phyloP scores from a whole-genome alignment of 2,888 invertebrate species.

The Papilio protenor region DNA sequence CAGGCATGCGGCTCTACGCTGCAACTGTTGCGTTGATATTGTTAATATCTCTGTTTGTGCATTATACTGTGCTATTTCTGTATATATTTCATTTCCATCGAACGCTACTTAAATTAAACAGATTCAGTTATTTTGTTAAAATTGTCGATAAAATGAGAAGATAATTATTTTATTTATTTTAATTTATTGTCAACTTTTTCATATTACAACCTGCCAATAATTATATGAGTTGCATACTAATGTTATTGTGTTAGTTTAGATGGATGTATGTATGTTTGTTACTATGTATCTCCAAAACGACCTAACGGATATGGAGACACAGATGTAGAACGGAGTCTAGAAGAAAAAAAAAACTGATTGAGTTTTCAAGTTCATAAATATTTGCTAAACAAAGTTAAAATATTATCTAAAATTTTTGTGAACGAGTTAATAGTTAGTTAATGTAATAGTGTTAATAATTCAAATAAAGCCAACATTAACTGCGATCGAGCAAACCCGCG shows the following conservation, averaged over 20 bases:
- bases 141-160: too few relatives aligned
- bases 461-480: constrained; percentile 14
- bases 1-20: constrained; percentile 21
- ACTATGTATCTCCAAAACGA: too few relatives aligned
- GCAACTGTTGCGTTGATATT: constrained; percentile 29
- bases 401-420: neutral
- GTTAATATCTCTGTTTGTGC: neutral
- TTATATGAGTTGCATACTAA: too few relatives aligned
- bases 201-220: neutral
- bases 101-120: too few relatives aligned
- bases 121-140: neutral
- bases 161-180: too few relatives aligned
- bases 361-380: too few relatives aligned
- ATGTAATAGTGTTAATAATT: constrained; percentile 21
- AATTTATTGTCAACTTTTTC: neutral
- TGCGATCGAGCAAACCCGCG: neutral
- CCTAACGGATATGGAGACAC: too few relatives aligned
- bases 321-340: too few relatives aligned
- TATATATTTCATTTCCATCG: neutral
- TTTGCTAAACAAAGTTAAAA: too few relatives aligned
- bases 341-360: too few relatives aligned
- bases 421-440: neutral
- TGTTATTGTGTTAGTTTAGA: too few relatives aligned
- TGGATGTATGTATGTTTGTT: too few relatives aligned
- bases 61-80: neutral